Base-by-base conservation (phyloP, 2,797 vertebrate species). In the Tolypeutes matacus region DNA sequence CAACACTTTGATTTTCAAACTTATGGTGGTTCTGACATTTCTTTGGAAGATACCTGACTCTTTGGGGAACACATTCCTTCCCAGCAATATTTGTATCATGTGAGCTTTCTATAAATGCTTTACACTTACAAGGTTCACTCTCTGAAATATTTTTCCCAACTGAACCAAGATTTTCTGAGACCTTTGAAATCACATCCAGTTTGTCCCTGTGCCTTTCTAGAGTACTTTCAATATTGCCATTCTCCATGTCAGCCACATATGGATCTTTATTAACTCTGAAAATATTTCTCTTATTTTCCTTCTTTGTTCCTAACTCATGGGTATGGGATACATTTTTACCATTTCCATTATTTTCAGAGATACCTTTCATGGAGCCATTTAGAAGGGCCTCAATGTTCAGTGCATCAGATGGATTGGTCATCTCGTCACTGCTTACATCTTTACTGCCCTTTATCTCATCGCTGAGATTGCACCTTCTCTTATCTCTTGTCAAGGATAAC, bases 231-330 rank as follows among this genome's bases (percentile, higher is more conserved):
- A 99, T 97, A 21, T 99, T 99, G 18, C 99, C 99, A 60, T 99
- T 99, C 97, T 99, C 99, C 98, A 99, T 98, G 91, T 99, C 99
- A 87, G 99, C 99, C 75, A 98, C 99, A 51, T 99, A 98, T 34
- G 98, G 99, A 96, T 98, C 98, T 94, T 98, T 98, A 95, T 89
- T 97, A 95, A 96, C 88, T 93, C 97, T 98, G 92, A 97, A 97
- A 36, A 95, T 91, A 49, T 42, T 91, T 97, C 98, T 99, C 93
- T 97, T 97, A 88, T 95, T 97, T 83, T 97, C 96, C 70, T 96
- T 96, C 92, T 97, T 98, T 75, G 95, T 98, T 29, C 97, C 97
- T 65, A 98, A 97, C 29, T 98, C 98, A 86, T 0, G 67, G 42
- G 81, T 97, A 82, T 65, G 60, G 49, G 94, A 70, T 84, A 93